Conservation (phyloP, 2,113 vertebrate genomes). For the Morone chrysops region DNA sequence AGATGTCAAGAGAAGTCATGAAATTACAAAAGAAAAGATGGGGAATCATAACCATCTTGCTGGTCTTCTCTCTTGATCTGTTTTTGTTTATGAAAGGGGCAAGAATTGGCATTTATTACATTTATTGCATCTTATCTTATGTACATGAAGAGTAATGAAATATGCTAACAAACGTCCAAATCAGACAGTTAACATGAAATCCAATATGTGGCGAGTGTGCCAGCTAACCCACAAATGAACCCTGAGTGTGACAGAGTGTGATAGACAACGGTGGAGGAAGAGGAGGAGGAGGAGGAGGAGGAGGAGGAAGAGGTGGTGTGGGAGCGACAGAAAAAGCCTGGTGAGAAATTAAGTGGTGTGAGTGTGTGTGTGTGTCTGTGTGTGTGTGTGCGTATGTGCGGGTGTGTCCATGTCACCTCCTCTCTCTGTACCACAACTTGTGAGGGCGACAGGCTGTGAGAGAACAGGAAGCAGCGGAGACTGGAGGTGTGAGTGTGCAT, state of each 20-base stretch:
- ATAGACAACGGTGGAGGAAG: conserved; percentile 57
- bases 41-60: neutral
- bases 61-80: neutral
- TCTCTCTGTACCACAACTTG: conserved; percentile 56
- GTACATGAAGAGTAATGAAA: conserved; percentile 15
- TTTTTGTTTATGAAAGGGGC: conserved; percentile 1
- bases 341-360: conserved; percentile 69
- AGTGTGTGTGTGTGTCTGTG: conserved; percentile 32
- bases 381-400: conserved; percentile 29
- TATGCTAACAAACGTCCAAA: conserved; percentile 29
- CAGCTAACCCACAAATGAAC: conserved; percentile 71
- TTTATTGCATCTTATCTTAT: conserved; percentile 11
- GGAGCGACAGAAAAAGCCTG: conserved; percentile 61
- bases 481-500: conserved; percentile 44
- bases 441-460: conserved; percentile 65
- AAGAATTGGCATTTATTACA: neutral
- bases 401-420: conserved; percentile 58
- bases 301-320: conserved; percentile 42
- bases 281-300: conserved; percentile 30
- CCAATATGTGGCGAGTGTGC: conserved; percentile 49
- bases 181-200: conserved; percentile 42
- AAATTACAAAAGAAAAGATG: conserved; percentile 29
- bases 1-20: conserved; percentile 18
- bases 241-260: conserved; percentile 54
- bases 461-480: conserved; percentile 78